phyloP scores from a whole-genome alignment of 2,888 invertebrate species.

The Andrena bicolor region DNA sequence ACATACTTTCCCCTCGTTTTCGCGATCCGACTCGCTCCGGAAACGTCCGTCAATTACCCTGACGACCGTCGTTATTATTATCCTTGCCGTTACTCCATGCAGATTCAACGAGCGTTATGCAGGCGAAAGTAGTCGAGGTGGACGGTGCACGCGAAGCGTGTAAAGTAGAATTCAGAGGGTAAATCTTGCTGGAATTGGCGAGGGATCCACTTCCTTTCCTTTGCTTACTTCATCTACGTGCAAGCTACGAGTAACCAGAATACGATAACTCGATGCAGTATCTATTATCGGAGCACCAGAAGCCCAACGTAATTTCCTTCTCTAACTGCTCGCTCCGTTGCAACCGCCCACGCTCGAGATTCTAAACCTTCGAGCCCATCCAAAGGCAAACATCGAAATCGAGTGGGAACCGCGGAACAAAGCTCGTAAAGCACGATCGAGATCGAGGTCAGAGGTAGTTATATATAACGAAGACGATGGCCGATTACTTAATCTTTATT shows the following conservation, averaged over 20 bases:
- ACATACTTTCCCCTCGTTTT: slow-evolving; percentile 69
- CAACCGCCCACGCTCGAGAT: slow-evolving; percentile 19
- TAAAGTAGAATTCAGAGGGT: no score
- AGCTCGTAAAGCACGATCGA: slow-evolving; percentile 47
- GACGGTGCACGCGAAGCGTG: no score
- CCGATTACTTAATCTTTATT: slow-evolving; percentile 72
- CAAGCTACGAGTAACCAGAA: neutral
- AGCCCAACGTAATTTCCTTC: neutral
- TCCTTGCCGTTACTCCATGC: neutral
- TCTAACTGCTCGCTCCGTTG: neutral
- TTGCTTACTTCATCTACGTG: neutral
- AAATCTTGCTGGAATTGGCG: neutral
- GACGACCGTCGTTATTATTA: slow-evolving; percentile 1
- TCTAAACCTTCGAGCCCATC: slow-evolving; percentile 6
- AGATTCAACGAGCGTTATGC: neutral
- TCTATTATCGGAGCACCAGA: neutral
- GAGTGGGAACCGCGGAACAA: slow-evolving; percentile 8
- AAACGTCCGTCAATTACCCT: slow-evolving; percentile 1
- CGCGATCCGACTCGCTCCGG: slow-evolving; percentile 32
- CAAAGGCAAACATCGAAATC: slow-evolving; percentile 11
- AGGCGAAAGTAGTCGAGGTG: neutral
- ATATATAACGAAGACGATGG: slow-evolving; percentile 36
- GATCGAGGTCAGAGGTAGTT: slow-evolving; percentile 62
- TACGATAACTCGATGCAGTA: neutral
- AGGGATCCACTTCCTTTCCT: neutral